Percentiles rank a stretch among this genome's conserved stretches.
phyloP scores from a whole-genome alignment of 2,113 vertebrate genomes.

The Butorides virescens region DNA sequence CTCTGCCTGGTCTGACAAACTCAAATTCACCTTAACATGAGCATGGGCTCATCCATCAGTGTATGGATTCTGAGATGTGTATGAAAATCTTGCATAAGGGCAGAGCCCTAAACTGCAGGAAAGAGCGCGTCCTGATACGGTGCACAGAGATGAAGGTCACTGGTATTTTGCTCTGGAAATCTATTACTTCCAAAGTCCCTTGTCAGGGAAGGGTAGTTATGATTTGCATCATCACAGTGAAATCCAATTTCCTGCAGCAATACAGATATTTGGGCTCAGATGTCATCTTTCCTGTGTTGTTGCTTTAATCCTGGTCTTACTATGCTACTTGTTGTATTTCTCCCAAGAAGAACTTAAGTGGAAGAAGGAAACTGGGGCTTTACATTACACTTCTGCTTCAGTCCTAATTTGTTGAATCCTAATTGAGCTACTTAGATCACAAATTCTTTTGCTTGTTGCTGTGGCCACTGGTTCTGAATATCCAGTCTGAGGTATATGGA shows the following conservation, averaged over 20 bases:
- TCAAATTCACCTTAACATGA: neutral
- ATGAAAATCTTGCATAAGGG: neutral
- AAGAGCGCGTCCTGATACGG: neutral
- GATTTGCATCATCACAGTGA: neutral
- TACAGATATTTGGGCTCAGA: neutral
- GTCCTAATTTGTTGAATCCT: neutral
- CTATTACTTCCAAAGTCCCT: neutral
- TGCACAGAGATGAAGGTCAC: neutral
- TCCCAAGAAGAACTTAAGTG: neutral
- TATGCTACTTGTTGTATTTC: neutral
- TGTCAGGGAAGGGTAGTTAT: neutral
- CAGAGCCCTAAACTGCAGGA: neutral
- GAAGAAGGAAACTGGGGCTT: neutral
- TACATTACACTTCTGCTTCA: neutral
- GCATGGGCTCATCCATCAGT: neutral
- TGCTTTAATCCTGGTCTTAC: neutral
- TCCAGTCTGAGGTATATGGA: neutral
- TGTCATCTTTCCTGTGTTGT: neutral
- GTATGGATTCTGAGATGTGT: neutral
- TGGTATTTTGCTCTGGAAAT: neutral
- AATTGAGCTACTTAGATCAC: neutral
- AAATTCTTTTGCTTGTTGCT: neutral
- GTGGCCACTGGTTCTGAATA: neutral
- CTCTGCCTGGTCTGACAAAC: neutral
- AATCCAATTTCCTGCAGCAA: neutral